Evolutionary conservation across 2,113 vertebrate genomes (phyloP).

Genomic region (Rhinoptilus africanus): DNA sequence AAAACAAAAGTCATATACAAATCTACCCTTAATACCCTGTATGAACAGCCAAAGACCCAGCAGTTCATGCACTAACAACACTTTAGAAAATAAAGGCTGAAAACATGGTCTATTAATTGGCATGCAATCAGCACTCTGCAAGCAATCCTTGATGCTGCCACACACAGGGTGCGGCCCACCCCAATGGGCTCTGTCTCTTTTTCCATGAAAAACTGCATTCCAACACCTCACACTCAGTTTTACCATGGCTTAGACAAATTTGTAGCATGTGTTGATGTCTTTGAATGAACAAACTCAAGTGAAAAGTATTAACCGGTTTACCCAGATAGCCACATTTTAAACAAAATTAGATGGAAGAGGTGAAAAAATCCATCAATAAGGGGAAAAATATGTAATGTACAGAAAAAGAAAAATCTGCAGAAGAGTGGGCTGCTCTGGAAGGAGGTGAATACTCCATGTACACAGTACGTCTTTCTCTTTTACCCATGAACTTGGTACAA

Average conservation of each 20-base stretch:
- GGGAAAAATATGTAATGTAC: background rate
- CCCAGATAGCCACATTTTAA: background rate
- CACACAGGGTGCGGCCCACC: background rate
- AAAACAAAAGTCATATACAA: background rate
- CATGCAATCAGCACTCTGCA: background rate
- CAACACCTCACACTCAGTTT: background rate
- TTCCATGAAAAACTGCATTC: background rate
- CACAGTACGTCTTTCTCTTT: background rate
- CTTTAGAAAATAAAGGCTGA: background rate
- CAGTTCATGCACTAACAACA: background rate
- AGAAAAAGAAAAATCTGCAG: background rate
- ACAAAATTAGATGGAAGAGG: background rate
- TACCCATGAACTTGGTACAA: background rate
- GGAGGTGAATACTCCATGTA: background rate
- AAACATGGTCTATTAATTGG: background rate
- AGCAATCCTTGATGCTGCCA: background rate
- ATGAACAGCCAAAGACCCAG: background rate
- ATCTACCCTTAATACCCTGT: background rate
- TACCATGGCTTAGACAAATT: background rate
- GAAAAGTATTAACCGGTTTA: background rate
- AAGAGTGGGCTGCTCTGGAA: background rate
- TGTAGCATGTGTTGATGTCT: background rate
- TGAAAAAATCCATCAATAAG: background rate
- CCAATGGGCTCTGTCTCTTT: background rate
- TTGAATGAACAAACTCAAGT: background rate